Evolutionary conservation across 2,113 vertebrate species (phyloP), one percentile per base, ranked within the genome.

Genomic region (Chamaetylas fuelleborni): DNA sequence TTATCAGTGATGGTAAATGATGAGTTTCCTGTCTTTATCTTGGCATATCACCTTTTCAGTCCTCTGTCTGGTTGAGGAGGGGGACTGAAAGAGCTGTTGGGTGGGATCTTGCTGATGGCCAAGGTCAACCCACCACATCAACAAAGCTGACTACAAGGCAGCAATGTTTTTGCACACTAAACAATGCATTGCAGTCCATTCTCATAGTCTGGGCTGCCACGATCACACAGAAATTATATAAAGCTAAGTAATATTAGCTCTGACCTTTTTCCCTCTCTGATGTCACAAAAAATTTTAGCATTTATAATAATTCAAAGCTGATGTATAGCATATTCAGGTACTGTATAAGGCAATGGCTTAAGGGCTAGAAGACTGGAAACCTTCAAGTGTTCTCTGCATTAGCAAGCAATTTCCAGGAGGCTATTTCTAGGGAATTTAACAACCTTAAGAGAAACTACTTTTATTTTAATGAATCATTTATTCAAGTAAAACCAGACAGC

Each of bases 381-480:
- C 47, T 94, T 54, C 10, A 33, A 77, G 43, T 51, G 26, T 60
- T 88, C 45, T 88, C 77, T 40, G 48, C 25, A 53, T 80, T 78
- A 89, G 25, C 47, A 81, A 81, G 47, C 11, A 77, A 70, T 77
- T 92, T 77, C 26, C n/a, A 87, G 47, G 29, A 83, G 16, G 33
- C 8, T 86, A 1, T 82, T 90, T 82, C 67, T 73, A 62, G 28
- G 34, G 31, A 83, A 61, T 65, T 69, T 86, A 73, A 73, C 7
- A 67, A 74, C n/a, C 16, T 2, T 80, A 53, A 79, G 42, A 93
- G 16, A 38, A 42, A 92, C 33, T 54, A 34, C 45, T 90, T 88
- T 82, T 14, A 60, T 76, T 89, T 94, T 23, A 81, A 53, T 76
- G 43, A 85, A 76, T 80, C 1, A 43, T 76, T 92, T 90, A 61